These are phyloP conservation scores for Malurus cyaneus DNA, from an alignment of 2,113 vertebrate species.

Conservation along the genomic window DNA sequence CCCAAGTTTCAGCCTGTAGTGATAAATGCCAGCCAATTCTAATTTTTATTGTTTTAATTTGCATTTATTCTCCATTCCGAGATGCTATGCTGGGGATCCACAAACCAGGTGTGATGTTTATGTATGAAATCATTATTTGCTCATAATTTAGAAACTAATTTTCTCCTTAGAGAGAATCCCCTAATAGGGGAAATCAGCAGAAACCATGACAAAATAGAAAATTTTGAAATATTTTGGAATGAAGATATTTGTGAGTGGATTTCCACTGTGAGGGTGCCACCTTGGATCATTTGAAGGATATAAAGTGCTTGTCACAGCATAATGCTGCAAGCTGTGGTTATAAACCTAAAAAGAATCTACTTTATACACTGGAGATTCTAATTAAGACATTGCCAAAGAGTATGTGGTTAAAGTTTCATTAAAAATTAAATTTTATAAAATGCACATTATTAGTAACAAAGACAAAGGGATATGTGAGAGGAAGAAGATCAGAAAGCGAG, in stretches of 20 bases:
- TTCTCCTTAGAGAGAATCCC: neutral
- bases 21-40: accelerated
- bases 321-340: neutral
- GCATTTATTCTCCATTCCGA: accelerated
- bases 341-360: neutral
- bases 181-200: neutral
- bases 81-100: accelerated
- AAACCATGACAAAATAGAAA: neutral
- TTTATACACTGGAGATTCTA: neutral
- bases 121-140: neutral
- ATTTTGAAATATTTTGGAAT: neutral
- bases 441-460: neutral
- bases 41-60: neutral
- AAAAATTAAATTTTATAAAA: neutral
- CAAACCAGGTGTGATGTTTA: neutral
- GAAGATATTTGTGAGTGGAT: neutral
- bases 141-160: neutral
- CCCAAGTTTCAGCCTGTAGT: accelerated
- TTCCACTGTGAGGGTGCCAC: neutral
- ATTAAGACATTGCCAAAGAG: neutral
- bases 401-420: neutral
- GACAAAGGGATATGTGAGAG: neutral
- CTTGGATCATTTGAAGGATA: neutral
- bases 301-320: neutral
- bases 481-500: neutral